Evolutionary conservation across 2,797 vertebrate genomes (phyloP), one percentile per base, ranked within the genome.

Genomic region (Betta splendens): DNA sequence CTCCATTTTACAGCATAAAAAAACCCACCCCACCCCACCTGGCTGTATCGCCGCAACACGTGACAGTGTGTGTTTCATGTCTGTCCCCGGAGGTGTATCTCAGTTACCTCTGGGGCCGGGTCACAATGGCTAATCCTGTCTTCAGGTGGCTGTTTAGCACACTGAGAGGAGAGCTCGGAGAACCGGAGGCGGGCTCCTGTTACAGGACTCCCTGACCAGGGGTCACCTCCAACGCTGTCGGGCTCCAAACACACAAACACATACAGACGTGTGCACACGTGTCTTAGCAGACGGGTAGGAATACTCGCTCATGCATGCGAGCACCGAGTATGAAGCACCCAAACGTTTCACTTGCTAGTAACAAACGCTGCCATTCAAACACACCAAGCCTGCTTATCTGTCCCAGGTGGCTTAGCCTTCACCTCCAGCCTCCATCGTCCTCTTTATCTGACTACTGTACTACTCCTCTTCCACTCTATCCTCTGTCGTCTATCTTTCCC

Each of bases 91-190:
- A 87, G 87, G 87, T 88, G 85, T 85, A 84, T 90, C 87, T 89
- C 82, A 15, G 87, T 92, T 93, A 91, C 89, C 85, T 91, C 72
- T 78, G 75, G 80, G 85, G 84, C 85, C 65, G 47, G 87, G 89
- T 89, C 88, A 89, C 83, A 80, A 82, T 81, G 70, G 80, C 81
- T 89, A 89, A 89, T 91, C 90, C 89, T 87, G 89, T 91, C 86
- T 91, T 91, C 89, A 92, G 91, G 89, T 91, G 87, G 85, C 87
- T 92, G 88, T 90, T 92, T 86, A 91, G 87, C 85, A 77, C 89
- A 88, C 79, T 76, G 82, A 91, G 85, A 90, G 81, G 75, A 87
- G 84, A 84, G 87, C 87, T 90, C 32, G 64, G 71, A 70, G 84
- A 88, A 83, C 88, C 83, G 83, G 83, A 84, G 84, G 89, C 87